Evolutionary conservation across 2,113 vertebrate species (phyloP).

Genomic region (Andinoacara biseriatus): DNA sequence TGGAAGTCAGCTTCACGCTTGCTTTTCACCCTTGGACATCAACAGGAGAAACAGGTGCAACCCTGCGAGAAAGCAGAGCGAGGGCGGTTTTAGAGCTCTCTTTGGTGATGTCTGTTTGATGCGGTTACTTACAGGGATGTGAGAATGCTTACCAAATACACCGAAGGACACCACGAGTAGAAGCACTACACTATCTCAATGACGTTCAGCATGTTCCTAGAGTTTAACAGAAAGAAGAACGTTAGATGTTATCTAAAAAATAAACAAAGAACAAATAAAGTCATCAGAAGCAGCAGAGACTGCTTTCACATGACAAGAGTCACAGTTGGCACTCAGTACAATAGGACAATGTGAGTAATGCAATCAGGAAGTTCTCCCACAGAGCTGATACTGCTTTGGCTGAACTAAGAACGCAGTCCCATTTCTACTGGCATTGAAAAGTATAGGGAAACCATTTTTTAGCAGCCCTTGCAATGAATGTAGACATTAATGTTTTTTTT

Average conservation of each 20-base stretch:
- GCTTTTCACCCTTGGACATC: constrained; percentile 43
- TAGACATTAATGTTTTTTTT: background rate
- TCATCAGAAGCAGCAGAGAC: background rate
- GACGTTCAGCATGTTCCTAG: constrained; percentile 75
- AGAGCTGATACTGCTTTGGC: background rate
- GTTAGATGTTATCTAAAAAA: background rate
- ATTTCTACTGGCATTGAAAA: background rate
- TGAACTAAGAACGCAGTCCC: background rate
- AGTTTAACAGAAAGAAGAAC: background rate
- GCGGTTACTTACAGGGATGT: background rate
- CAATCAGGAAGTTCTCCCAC: background rate
- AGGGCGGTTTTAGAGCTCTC: background rate
- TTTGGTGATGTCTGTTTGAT: background rate
- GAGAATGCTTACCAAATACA: constrained; percentile 65
- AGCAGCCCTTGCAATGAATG: background rate
- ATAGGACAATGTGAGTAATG: background rate
- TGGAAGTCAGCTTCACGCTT: constrained; percentile 45
- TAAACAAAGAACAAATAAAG: background rate
- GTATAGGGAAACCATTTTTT: background rate
- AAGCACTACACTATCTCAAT: constrained; percentile 72
- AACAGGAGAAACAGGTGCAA: constrained; percentile 30
- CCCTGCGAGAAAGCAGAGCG: constrained; percentile 26
- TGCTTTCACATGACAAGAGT: constrained; percentile 26
- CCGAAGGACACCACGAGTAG: constrained; percentile 20
- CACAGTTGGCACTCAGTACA: background rate